Evolutionary conservation across 1,140 invertebrate genomes (phyloP).

Genomic region (Protaetia brevitarsis): DNA sequence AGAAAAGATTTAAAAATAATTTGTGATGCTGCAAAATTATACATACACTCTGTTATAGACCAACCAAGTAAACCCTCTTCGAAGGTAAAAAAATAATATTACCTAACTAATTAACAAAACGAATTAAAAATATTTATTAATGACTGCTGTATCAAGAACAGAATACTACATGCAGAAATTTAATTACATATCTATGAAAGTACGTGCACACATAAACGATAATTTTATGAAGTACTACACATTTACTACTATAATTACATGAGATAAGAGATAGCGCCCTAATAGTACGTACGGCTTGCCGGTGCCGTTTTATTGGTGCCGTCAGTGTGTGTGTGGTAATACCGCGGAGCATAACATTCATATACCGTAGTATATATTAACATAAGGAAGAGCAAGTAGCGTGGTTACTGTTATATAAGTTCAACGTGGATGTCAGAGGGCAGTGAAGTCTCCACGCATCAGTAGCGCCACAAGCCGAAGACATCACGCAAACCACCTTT

Average conservation of each 20-base stretch:
- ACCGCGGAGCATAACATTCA: not conserved
- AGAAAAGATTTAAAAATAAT: too few species aligned
- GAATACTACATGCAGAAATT: conserved; percentile 1
- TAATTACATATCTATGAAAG: not conserved
- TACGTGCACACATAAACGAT: not conserved
- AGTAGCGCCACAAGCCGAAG: conserved; percentile 24
- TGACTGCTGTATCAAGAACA: too few species aligned
- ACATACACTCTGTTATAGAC: too few species aligned
- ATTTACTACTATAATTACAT: conserved; percentile 18
- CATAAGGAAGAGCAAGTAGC: conserved; percentile 27
- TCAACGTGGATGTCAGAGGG: conserved; percentile 27
- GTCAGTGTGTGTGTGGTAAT: not conserved
- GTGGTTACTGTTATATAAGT: conserved; percentile 27
- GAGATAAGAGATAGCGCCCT: not conserved
- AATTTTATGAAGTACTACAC: conserved; percentile 4
- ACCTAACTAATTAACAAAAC: too few species aligned
- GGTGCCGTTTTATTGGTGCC: conserved; percentile 2
- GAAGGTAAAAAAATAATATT: too few species aligned
- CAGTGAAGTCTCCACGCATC: conserved; percentile 28
- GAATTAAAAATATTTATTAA: too few species aligned
- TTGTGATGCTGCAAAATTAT: too few species aligned
- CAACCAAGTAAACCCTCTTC: too few species aligned
- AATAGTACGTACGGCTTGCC: not conserved
- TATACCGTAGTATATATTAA: too few species aligned
- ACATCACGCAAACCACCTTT: conserved; percentile 21